A percentile compares a stretch with the other conserved stretches of the same genome.
These are phyloP conservation scores for Eupithecia dodoneata DNA, from an alignment of 2,888 invertebrate species.

Conservation along the genomic window DNA sequence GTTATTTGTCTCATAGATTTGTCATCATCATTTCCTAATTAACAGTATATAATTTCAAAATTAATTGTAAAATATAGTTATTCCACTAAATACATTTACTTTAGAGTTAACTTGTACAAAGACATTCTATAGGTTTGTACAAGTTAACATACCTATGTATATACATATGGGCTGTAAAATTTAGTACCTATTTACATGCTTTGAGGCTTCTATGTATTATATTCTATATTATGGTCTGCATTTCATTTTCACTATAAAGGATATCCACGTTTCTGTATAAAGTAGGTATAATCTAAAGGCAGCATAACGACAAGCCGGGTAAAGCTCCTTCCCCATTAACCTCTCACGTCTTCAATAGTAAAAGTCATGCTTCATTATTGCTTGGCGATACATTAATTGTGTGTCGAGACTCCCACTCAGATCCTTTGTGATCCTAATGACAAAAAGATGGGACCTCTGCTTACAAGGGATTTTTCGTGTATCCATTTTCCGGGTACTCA, in stretches of 20 bases:
- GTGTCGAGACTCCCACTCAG: conserved; percentile 51
- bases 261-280: neutral
- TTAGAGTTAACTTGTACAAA: too few species aligned
- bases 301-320: conserved; percentile 23
- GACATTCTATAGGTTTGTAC: too few species aligned
- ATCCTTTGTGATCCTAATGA: conserved; percentile 43
- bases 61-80: too few species aligned
- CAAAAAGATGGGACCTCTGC: conserved; percentile 44
- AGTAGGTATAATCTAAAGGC: neutral
- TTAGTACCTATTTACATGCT: too few species aligned
- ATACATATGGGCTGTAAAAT: too few species aligned
- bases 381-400: conserved; percentile 63
- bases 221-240: neutral
- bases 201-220: too few species aligned
- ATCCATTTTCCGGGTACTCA: conserved; percentile 28
- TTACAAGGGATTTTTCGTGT: conserved; percentile 21
- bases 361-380: conserved; percentile 70
- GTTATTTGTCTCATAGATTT: too few species aligned
- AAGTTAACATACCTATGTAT: too few species aligned
- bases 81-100: too few species aligned
- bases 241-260: neutral
- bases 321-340: conserved; percentile 36
- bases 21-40: too few species aligned
- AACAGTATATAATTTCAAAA: too few species aligned
- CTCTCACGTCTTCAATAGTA: conserved; percentile 46